Evolutionary conservation across 2,888 invertebrate species (phyloP).

Genomic region (Pseudococcus jackbeardsleyi): DNA sequence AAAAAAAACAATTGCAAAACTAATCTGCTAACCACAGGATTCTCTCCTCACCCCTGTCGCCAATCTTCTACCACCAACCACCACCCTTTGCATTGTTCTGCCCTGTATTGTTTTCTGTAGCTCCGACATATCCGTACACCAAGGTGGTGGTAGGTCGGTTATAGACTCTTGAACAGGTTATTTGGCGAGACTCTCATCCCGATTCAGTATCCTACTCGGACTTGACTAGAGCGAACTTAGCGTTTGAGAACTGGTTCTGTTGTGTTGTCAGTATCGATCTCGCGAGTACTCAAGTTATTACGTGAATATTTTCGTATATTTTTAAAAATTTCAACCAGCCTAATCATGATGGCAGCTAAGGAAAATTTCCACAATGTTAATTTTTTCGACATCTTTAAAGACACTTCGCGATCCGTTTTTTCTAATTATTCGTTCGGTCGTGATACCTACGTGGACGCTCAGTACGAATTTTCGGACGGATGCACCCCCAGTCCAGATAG

Average conservation of each 20-base stretch:
- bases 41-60: too few species aligned
- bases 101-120: too few species aligned
- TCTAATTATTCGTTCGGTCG: constrained; percentile 33
- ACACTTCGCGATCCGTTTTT: constrained; percentile 48
- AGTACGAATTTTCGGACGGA: constrained; percentile 66
- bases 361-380: constrained; percentile 58
- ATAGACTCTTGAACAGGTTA: constrained; percentile 45
- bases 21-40: too few species aligned
- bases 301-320: not conserved
- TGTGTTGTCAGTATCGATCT: not conserved
- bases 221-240: not conserved
- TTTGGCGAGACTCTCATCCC: not conserved
- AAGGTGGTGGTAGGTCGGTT: constrained; percentile 61
- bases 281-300: not conserved
- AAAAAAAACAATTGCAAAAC: too few species aligned
- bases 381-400: constrained; percentile 61
- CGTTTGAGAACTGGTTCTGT: constrained; percentile 37
- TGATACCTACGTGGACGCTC: constrained; percentile 16
- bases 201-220: constrained; percentile 16
- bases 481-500: constrained; percentile 74
- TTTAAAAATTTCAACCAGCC: not conserved
- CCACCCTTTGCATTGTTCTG: too few species aligned
- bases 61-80: too few species aligned
- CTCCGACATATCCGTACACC: too few species aligned
- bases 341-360: constrained; percentile 26